phyloP scores from a whole-genome alignment of 2,113 vertebrate species.

The Stigmatopora nigra region DNA sequence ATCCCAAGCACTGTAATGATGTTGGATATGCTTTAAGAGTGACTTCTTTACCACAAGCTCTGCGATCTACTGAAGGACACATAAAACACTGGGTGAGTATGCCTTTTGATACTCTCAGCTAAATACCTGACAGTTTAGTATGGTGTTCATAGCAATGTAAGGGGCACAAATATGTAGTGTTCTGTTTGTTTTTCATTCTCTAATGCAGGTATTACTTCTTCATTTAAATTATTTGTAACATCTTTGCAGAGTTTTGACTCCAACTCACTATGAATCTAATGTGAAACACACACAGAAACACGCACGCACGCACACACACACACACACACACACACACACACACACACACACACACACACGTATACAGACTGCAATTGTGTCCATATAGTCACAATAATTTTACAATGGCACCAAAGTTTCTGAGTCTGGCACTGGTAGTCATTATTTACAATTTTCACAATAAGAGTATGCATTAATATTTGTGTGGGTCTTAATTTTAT shows the following conservation, averaged over 20 bases:
- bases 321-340: neutral
- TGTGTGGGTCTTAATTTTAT: neutral
- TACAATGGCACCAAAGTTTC: neutral
- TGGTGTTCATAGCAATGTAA: neutral
- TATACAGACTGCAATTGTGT: neutral
- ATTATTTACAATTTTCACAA: neutral
- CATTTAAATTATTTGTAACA: constrained; percentile 26
- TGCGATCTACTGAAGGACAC: constrained; percentile 22
- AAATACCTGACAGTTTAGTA: neutral
- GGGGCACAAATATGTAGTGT: neutral
- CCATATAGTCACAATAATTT: neutral
- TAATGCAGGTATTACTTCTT: constrained; percentile 32
- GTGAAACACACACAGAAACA: neutral
- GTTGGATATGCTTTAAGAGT: constrained; percentile 25
- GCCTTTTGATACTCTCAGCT: neutral
- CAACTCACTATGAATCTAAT: constrained; percentile 2
- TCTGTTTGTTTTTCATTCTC: constrained; percentile 17
- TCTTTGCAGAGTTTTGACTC: constrained; percentile 24
- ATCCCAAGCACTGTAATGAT: constrained; percentile 33
- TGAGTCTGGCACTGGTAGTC: neutral
- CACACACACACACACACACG: constrained; percentile 5
- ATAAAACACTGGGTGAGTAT: constrained; percentile 37
- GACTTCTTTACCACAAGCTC: constrained; percentile 16
- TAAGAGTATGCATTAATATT: neutral
- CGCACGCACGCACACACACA: neutral